Conservation (phyloP, 2,797 vertebrate genomes). For the Ispidina picta region DNA sequence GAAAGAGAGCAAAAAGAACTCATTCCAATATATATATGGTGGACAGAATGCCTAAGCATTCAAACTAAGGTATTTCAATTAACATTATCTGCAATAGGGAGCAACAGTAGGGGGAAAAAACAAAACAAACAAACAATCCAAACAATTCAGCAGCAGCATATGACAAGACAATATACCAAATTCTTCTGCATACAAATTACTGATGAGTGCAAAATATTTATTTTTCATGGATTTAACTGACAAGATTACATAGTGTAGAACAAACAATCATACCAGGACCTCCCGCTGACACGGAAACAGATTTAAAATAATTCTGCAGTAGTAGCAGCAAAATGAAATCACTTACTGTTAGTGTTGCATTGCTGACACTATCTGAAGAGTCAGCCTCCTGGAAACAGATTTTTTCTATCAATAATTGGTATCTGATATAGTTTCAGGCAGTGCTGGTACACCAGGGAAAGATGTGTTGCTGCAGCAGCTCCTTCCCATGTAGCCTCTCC, state of each 20-base stretch:
- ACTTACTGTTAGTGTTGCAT: not conserved
- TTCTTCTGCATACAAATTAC: not conserved
- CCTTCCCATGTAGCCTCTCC: not conserved
- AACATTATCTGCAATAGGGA: not conserved
- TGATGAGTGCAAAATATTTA: not conserved
- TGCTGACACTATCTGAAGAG: not conserved
- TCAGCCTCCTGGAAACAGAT: not conserved
- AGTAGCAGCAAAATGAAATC: slow-evolving; percentile 19
- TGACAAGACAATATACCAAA: not conserved
- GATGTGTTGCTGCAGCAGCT: not conserved
- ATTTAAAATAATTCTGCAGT: slow-evolving; percentile 24
- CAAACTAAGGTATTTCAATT: not conserved
- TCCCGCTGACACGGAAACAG: not conserved
- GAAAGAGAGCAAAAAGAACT: not conserved
- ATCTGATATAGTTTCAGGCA: slow-evolving; percentile 2
- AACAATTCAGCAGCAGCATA: not conserved
- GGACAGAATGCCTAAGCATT: not conserved
- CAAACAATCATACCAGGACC: not conserved
- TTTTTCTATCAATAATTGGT: slow-evolving; percentile 34
- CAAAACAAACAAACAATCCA: too few species aligned
- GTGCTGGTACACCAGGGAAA: not conserved
- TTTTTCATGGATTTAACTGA: slow-evolving; percentile 2
- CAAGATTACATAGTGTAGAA: not conserved
- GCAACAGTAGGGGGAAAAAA: not conserved
- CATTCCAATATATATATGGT: not conserved